Percentiles rank a stretch among this genome's conserved stretches.
Conservation (phyloP, 2,797 vertebrate genomes). For the Clarias fuscus region DNA sequence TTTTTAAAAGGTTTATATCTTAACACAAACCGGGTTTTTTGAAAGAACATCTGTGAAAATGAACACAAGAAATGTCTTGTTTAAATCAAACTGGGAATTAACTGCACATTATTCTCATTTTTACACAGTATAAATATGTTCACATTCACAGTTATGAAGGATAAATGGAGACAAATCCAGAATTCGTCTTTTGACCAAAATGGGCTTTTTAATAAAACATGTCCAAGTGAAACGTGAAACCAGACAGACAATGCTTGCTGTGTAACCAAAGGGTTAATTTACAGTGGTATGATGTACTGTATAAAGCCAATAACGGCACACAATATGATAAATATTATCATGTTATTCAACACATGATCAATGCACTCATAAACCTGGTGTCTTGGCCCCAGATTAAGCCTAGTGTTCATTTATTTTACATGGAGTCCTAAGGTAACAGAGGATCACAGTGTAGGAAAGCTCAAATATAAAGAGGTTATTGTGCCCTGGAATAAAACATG, state of each 20-base stretch:
- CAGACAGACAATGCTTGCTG: neutral
- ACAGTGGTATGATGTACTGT: conserved; percentile 3
- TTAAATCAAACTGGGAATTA: neutral
- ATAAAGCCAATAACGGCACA: neutral
- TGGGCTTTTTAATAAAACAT: conserved; percentile 20
- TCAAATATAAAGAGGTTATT: neutral
- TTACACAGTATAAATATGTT: neutral
- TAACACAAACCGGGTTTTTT: neutral
- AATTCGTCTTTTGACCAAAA: neutral
- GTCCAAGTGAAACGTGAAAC: neutral
- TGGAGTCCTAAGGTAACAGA: neutral
- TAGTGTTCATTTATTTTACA: conserved; percentile 4
- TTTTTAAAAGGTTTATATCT: neutral
- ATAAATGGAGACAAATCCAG: neutral
- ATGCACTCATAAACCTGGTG: neutral
- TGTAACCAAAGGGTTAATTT: neutral
- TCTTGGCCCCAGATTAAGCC: neutral
- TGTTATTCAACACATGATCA: neutral
- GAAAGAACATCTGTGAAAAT: neutral
- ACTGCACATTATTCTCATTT: neutral
- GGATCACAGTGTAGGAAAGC: conserved; percentile 4
- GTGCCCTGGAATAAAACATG: neutral
- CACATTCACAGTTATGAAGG: neutral
- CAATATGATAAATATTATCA: conserved; percentile 23
- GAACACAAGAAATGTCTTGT: neutral